phyloP scores from a whole-genome alignment of 2,113 vertebrate species.

The Strigops habroptila region DNA sequence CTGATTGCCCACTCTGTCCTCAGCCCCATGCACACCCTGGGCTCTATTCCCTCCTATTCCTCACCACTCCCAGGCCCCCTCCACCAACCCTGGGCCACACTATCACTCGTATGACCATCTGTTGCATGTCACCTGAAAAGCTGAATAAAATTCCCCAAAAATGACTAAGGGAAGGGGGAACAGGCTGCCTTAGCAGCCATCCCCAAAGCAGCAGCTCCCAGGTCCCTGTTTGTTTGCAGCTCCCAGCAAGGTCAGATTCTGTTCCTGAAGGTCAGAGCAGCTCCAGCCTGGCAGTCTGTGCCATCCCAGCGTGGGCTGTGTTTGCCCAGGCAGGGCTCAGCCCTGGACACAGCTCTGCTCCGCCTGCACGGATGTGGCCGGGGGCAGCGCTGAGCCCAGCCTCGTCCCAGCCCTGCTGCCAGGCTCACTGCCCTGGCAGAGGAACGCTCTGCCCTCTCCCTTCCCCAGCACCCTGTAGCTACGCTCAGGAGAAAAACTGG shows the following conservation, averaged over 20 bases:
- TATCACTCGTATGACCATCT: rapidly evolving
- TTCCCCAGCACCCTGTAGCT: neutral
- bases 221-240: neutral
- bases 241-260: conserved; percentile 45
- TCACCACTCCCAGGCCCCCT: neutral
- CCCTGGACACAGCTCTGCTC: neutral
- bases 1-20: neutral
- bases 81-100: neutral
- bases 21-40: rapidly evolving
- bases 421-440: neutral
- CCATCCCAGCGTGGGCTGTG: neutral
- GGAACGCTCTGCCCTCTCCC: neutral
- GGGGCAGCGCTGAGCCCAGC: neutral
- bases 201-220: neutral
- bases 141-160: neutral
- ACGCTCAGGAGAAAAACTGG: neutral
- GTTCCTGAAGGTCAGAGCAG: conserved; percentile 21
- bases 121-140: neutral
- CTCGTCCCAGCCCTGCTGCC: neutral
- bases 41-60: neutral
- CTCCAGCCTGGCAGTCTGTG: conserved; percentile 7
- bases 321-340: neutral
- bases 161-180: neutral
- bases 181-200: neutral
- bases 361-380: neutral